A percentile compares a stretch with the other conserved stretches of the same genome.
Conservation (phyloP, 1,140 invertebrate species). For the Bombus haemorrhoidalis region DNA sequence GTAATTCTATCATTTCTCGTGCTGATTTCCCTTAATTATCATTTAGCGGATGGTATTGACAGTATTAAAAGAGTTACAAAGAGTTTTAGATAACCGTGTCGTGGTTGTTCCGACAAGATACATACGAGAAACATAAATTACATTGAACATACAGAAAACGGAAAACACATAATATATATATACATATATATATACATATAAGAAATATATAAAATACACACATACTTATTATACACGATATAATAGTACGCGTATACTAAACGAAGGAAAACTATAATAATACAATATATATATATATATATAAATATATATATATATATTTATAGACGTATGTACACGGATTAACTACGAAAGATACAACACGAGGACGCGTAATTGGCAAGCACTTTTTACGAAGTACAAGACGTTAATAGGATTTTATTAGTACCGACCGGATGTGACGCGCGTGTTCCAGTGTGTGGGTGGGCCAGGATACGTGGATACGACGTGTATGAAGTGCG, state of each 20-base stretch:
- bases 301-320: conserved; percentile 31
- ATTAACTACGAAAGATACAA: conserved; percentile 4
- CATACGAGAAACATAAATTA: not conserved
- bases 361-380: conserved; percentile 31
- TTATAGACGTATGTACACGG: conserved; percentile 32
- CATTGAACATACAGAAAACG: not conserved
- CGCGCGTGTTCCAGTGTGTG: conserved; percentile 4
- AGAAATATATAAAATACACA: conserved; percentile 4
- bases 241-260: conserved; percentile 34
- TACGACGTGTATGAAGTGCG: not conserved
- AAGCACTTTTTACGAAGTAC: conserved; percentile 61
- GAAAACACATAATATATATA: not conserved
- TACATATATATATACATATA: not conserved
- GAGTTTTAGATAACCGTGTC: conserved; percentile 63
- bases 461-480: not conserved
- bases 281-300: conserved; percentile 2
- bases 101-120: conserved; percentile 49
- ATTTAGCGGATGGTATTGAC: conserved; percentile 52
- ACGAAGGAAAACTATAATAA: conserved; percentile 3
- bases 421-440: conserved; percentile 41
- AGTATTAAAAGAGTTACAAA: conserved; percentile 72
- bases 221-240: conserved; percentile 4
- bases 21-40: conserved; percentile 23
- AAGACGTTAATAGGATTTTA: conserved; percentile 50
- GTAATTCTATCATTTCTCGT: not conserved